Evolutionary conservation across 2,797 vertebrate genomes (phyloP), one percentile per base, ranked within the genome.

Genomic region (Tympanoctomys barrerae): DNA sequence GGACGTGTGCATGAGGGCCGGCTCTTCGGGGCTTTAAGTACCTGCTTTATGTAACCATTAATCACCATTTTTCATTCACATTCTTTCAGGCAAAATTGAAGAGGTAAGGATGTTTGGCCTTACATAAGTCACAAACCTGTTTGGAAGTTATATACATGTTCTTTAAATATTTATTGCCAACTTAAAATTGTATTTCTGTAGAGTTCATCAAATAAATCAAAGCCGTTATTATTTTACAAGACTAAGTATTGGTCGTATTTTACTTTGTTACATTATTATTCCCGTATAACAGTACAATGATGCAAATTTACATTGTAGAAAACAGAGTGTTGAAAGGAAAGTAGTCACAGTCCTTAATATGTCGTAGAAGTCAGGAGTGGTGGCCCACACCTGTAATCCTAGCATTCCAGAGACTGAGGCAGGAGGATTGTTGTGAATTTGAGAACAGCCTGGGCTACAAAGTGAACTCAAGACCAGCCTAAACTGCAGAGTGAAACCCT

Each of bases 41-140:
- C 59, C n/a, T 87, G 54, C 77, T 59, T 94, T 89, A 46, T 88
- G 21, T 92, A 96, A 97, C 80, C 90, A 96, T 92, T 89, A 97
- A 98, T 87, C 96, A 79, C 95, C 87, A 94, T 90, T 97, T 94
- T 92, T 75, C 70, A 91, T 95, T 94, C 33, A 96, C 64, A 90
- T 97, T 94, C 84, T 97, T 98, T 80, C 97, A 97, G 97, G 96
- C 73, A 94, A 92, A 90, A 94, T 94, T 73, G 96, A 96, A 89
- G 98, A 98, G 97, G 97, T 98, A 98, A 98, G 97, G 88, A 91
- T 96, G 18, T 88, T 96, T 97, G 64, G 36, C 87, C 95, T 95
- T 91, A 89, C 84, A 77, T 90, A 87, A 83, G 66, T 94, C 71
- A 88, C 28, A 93, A 90, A 93, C 64, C 24, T 46, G 33, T 73